These are phyloP conservation scores for Glyptemys insculpta DNA, from an alignment of 2,797 vertebrate genomes.

Conservation along the genomic window DNA sequence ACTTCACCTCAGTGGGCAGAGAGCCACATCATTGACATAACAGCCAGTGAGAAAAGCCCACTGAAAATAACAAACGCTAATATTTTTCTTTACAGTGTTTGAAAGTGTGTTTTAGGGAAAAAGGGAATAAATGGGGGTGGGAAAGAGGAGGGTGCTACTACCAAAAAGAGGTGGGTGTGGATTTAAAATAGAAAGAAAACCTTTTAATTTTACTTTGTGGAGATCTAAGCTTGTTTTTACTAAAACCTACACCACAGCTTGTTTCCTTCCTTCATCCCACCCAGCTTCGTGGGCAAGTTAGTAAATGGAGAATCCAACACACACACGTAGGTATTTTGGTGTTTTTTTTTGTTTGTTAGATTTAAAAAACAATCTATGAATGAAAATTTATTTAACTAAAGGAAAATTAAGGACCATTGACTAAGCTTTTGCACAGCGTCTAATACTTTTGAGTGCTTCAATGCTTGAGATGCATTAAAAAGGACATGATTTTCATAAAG, in stretches of 20 bases:
- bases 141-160: background rate
- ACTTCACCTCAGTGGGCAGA: constrained; percentile 1
- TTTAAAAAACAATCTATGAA: too few relatives aligned
- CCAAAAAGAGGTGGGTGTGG: fast-evolving
- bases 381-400: background rate
- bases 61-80: background rate
- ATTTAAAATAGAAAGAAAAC: background rate
- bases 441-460: background rate
- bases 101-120: background rate
- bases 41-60: background rate
- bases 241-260: background rate
- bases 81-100: background rate
- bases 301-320: background rate
- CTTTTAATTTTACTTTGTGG: background rate
- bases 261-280: background rate
- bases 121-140: background rate
- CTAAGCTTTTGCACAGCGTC: background rate
- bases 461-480: background rate
- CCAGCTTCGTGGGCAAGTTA: background rate
- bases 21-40: background rate
- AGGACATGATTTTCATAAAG: background rate
- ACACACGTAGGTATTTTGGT: too few relatives aligned
- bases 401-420: background rate
- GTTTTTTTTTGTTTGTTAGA: too few relatives aligned
- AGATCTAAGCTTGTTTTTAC: background rate